These are phyloP conservation scores for Bombylius discolor DNA, from an alignment of 2,888 invertebrate species.

Conservation along the genomic window DNA sequence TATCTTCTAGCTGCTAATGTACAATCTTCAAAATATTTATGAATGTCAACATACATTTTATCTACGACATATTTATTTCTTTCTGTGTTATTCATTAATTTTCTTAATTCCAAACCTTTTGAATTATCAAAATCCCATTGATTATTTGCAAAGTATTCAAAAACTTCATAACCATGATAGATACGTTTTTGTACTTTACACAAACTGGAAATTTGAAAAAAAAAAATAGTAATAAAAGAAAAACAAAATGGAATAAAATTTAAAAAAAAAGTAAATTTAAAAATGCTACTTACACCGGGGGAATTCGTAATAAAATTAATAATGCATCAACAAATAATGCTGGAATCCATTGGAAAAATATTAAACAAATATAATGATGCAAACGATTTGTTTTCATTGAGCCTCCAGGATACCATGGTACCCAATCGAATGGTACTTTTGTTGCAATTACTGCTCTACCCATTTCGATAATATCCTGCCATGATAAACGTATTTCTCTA, in stretches of 20 bases:
- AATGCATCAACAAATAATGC: constrained; percentile 73
- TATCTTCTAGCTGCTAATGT: constrained; percentile 64
- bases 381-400: constrained; percentile 70
- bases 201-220: constrained; percentile 42
- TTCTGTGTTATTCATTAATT: constrained; percentile 51
- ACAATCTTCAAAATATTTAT: constrained; percentile 73
- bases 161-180: constrained; percentile 72
- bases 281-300: constrained; percentile 60
- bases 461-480: constrained; percentile 76
- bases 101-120: constrained; percentile 44
- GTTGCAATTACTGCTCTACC: constrained; percentile 63
- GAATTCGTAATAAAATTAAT: constrained; percentile 66
- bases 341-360: constrained; percentile 83
- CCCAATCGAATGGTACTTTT: constrained; percentile 73
- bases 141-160: constrained; percentile 85
- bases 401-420: constrained; percentile 77
- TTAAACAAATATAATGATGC: constrained; percentile 66
- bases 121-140: constrained; percentile 81
- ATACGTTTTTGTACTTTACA: constrained; percentile 72
- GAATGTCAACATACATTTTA: constrained; percentile 52
- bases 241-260: too few relatives aligned
- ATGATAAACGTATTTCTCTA: constrained; percentile 66
- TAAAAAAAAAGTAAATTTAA: neutral
- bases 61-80: constrained; percentile 54
- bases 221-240: neutral